Evolutionary conservation across 2,797 vertebrate genomes (phyloP), one percentile per base, ranked within the genome.

Genomic region (Caiman crocodilus): DNA sequence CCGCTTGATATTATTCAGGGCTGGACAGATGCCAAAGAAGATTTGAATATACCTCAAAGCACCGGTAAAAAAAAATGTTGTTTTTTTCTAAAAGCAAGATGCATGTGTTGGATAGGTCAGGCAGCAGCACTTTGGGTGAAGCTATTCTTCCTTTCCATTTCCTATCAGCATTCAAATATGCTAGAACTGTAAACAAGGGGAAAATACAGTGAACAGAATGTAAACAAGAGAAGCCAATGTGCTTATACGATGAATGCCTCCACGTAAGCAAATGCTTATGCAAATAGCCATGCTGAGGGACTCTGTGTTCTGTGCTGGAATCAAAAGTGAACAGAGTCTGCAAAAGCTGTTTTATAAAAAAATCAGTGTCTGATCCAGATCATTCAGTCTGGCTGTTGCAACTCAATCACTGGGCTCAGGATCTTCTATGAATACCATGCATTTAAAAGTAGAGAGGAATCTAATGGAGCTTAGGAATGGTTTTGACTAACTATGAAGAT

Each of bases 1-100:
- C 81, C 91, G 87, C 76, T 95, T 94, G 92, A 95, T 94, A 95
- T 92, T 96, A 93, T 32, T 87, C 50, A 93, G 82, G 76, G 64
- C 92, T 97, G 88, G 88, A 94, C 4, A 94, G 63, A 95, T 94
- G 90, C 95, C 89, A 96, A 95, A 87, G 82, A 60, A 90, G 87
- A 87, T 95, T 56, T 91, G 89, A 96, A 94, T 61, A 87, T 83
- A 97, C 93, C 93, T 95, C 90, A 73, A 92, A 95, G 84, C 50
- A 56, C 55, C 83, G 50, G 61, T 94, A 89, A 92, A 90, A 92
- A 96, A 97, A 67, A 85, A 88, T 57, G 65, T 42, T 15, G 28
- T 50, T 96, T 95, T 50, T 95, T 92, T 94, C 86, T 91, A 87
- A 94, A 96, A 94, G 88, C 63, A 79, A 94, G 77, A 93, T 56